Percentiles rank a stretch among this genome's conserved stretches.
Evolutionary conservation across 2,888 invertebrate species (phyloP).

Genomic region (Buathra laborator): DNA sequence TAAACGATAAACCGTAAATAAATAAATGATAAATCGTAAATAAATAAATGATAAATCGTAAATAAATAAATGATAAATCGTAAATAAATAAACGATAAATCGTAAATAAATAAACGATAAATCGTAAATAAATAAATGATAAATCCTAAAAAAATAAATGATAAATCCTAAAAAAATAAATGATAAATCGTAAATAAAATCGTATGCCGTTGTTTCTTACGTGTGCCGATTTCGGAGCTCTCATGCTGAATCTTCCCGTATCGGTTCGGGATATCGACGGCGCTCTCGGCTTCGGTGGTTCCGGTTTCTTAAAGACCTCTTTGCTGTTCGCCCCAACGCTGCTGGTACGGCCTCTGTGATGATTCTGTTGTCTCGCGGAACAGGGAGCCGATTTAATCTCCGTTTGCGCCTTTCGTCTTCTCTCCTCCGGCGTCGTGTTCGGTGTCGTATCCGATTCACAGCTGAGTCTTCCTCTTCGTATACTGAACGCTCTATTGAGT

Average conservation of each 20-base stretch:
- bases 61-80: no score
- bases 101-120: not conserved
- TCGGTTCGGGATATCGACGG: slow-evolving; percentile 87
- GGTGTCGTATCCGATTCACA: slow-evolving; percentile 81
- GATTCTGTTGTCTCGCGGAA: slow-evolving; percentile 73
- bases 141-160: no score
- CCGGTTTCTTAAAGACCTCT: slow-evolving; percentile 75
- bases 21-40: no score
- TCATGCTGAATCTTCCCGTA: slow-evolving; percentile 89
- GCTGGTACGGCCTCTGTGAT: slow-evolving; percentile 76
- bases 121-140: no score
- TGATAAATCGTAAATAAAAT: not conserved
- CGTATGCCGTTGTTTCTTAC: slow-evolving; percentile 63
- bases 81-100: slow-evolving; percentile 61
- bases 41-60: no score
- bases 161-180: no score
- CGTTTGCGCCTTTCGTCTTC: slow-evolving; percentile 75
- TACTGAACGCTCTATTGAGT: slow-evolving; percentile 79
- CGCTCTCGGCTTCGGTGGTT: slow-evolving; percentile 73
- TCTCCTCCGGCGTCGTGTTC: slow-evolving; percentile 80
- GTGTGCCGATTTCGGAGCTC: slow-evolving; percentile 85
- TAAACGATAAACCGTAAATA: no score
- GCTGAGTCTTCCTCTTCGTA: slow-evolving; percentile 78
- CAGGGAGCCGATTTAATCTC: slow-evolving; percentile 74
- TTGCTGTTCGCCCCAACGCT: slow-evolving; percentile 73